Evolutionary conservation across 2,797 vertebrate genomes (phyloP).

Genomic region (Sebastiscus albofasciatus): DNA sequence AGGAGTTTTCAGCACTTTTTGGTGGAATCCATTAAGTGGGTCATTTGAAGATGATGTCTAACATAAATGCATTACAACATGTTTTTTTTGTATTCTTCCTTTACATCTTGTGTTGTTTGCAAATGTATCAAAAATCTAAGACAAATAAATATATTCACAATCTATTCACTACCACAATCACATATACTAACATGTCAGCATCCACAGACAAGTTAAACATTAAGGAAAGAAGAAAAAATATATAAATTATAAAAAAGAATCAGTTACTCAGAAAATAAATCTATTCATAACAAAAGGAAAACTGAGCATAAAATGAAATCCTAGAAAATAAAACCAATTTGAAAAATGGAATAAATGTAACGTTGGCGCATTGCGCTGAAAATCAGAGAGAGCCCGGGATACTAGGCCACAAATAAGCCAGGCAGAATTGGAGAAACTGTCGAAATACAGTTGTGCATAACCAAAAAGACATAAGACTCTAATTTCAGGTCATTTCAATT

Average conservation of each 20-base stretch:
- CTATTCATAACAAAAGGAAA: not conserved
- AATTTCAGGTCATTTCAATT: not conserved
- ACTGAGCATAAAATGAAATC: not conserved
- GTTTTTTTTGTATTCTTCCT: not conserved
- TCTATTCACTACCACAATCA: not conserved
- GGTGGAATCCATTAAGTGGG: conserved; percentile 40
- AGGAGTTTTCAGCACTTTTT: conserved; percentile 49
- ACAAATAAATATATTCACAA: too few species aligned
- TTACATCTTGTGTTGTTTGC: not conserved
- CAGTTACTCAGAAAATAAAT: not conserved
- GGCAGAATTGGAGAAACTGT: not conserved
- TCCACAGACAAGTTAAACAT: not conserved
- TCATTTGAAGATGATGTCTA: conserved; percentile 31
- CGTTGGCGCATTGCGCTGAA: not conserved
- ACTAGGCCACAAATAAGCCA: too few species aligned
- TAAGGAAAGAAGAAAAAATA: rapidly evolving
- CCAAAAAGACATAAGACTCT: not conserved
- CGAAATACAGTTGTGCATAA: not conserved
- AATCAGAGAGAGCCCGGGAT: not conserved
- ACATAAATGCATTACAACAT: conserved; percentile 8
- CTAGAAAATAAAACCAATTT: not conserved
- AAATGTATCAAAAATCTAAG: too few species aligned
- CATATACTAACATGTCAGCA: not conserved
- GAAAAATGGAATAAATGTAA: not conserved
- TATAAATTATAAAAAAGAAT: not conserved